Percentiles rank a stretch among this genome's conserved stretches.
phyloP scores from a whole-genome alignment of 2,113 vertebrate species.

The Caretta caretta region DNA sequence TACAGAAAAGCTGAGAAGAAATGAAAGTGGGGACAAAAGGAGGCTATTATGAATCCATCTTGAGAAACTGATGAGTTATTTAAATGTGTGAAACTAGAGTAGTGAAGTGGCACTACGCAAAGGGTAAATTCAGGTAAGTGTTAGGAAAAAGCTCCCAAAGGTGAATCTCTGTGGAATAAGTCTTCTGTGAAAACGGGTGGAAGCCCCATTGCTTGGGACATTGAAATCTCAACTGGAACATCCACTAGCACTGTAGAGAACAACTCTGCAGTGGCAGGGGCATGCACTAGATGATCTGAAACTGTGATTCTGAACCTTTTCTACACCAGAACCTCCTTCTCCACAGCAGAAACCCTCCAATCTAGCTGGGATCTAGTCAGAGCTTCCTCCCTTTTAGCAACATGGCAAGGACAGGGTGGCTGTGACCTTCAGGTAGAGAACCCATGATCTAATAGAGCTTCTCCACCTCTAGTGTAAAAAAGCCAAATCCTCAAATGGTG shows the following conservation, averaged over 20 bases:
- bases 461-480: neutral
- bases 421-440: neutral
- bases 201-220: neutral
- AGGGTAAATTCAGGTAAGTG: neutral
- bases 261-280: neutral
- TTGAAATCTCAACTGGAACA: neutral
- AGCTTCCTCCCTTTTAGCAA: neutral
- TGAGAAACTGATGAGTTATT: slow-evolving; percentile 11
- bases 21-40: neutral
- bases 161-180: neutral
- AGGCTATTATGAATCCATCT: neutral
- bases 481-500: neutral
- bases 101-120: slow-evolving; percentile 32
- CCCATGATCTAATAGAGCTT: neutral
- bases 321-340: rapidly evolving
- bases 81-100: neutral
- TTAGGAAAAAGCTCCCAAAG: neutral
- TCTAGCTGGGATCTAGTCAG: neutral
- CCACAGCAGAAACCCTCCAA: neutral
- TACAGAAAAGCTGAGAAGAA: neutral
- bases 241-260: slow-evolving; percentile 2
- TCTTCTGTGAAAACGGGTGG: neutral
- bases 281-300: neutral
- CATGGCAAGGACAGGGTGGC: neutral
- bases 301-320: neutral